These are phyloP conservation scores for Holocentrus rufus DNA, from an alignment of 2,797 vertebrate species.

Conservation along the genomic window DNA sequence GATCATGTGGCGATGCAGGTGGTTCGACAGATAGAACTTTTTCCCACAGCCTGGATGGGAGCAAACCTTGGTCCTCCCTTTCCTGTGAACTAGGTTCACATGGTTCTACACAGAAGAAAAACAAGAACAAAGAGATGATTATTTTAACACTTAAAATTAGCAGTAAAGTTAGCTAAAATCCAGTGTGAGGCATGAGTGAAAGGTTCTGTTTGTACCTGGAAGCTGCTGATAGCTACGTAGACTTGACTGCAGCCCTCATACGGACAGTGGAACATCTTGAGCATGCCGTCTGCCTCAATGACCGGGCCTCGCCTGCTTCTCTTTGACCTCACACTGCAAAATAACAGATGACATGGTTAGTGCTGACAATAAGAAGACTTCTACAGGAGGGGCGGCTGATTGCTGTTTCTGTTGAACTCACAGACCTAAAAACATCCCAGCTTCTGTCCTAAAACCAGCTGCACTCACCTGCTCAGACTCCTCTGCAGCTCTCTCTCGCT, in stretches of 20 bases:
- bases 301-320: slow-evolving; percentile 85
- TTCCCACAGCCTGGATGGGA: slow-evolving; percentile 94
- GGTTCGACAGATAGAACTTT: slow-evolving; percentile 92
- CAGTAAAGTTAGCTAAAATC: not conserved
- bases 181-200: not conserved
- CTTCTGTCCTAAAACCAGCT: not conserved
- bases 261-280: slow-evolving; percentile 93
- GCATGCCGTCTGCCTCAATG: slow-evolving; percentile 87
- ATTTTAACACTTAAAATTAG: not conserved
- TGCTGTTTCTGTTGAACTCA: not conserved
- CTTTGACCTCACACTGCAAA: slow-evolving; percentile 79
- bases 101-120: slow-evolving; percentile 83
- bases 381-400: not conserved
- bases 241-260: slow-evolving; percentile 92
- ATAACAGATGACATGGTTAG: not conserved
- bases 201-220: slow-evolving; percentile 82
- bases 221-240: slow-evolving; percentile 91
- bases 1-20: slow-evolving; percentile 93
- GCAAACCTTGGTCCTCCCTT: slow-evolving; percentile 91
- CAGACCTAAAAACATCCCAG: not conserved
- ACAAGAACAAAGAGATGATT: not conserved
- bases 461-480: slow-evolving; percentile 72
- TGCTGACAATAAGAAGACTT: not conserved
- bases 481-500: slow-evolving; percentile 67
- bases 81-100: slow-evolving; percentile 90